Base-by-base conservation (phyloP, 2,113 vertebrate species). In the Ceyx cyanopectus region DNA sequence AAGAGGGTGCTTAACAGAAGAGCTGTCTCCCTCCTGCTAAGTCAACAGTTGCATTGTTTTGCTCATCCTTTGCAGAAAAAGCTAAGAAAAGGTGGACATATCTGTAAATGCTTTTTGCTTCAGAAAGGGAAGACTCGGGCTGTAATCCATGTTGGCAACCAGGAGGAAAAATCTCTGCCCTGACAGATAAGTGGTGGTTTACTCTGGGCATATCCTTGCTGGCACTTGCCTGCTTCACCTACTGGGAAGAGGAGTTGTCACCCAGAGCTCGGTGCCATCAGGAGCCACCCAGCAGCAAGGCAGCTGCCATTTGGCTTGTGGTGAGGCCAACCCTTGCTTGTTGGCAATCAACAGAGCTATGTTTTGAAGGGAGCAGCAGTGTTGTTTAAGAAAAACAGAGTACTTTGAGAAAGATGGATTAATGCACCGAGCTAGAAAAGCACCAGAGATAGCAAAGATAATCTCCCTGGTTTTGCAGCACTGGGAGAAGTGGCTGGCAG, bases 291-390 rank as follows among this genome's bases (percentile, higher is more conserved):
- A 92, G 87, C 86, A 78, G 84, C 89, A 70, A 30, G 8, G 20
- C 1, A 0, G 24, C 51, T 87, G 83, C 76, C 69, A 7, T 79
- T 77, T 79, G 89, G 84, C 26, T 1, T 27, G 62, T 48, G 19
- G 34, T 4, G 50, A 62, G 75, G 75, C 58, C 84, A 84, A 56
- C 78, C 77, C 51, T 30, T 4, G 26, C 41, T 89, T 93, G 87
- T 93, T 95, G 92, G 53, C 86, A 29, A 53, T 79, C 91, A 86
- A 91, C 81, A 89, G 53, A 94, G 45, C 34, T 26, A 6, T 56
- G 78, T 90, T 90, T 86, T 40, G 84, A 81, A 92, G 70, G 85
- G 57, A 81, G 68, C 40, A 41, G 89, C 58, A 67, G 67, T 5
- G 0, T 30, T 75, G 61, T 51, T 90, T 43, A 51, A 89, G 78